These are phyloP conservation scores for Sitta europaea DNA, from an alignment of 2,113 vertebrate genomes.

Conservation along the genomic window DNA sequence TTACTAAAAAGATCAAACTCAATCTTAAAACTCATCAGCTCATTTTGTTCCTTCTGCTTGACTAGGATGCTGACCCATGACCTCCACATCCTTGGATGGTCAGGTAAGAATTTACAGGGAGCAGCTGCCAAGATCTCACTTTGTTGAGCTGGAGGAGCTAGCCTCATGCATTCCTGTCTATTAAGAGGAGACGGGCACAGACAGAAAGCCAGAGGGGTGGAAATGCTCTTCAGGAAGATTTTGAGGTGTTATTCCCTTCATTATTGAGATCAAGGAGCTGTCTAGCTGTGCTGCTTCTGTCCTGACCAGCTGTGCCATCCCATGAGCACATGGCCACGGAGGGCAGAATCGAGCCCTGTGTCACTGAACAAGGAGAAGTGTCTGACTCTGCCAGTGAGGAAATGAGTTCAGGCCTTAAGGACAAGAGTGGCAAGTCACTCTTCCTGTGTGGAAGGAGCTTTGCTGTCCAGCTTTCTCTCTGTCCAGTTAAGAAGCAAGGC, in stretches of 20 bases:
- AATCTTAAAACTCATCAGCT: not conserved
- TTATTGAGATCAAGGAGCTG: not conserved
- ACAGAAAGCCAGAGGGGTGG: not conserved
- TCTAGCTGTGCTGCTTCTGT: not conserved
- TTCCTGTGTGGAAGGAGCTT: not conserved
- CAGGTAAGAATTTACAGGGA: not conserved
- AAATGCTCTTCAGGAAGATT: not conserved
- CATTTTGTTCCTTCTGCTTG: not conserved
- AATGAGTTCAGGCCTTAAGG: not conserved
- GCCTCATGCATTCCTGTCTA: not conserved
- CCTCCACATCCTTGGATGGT: not conserved
- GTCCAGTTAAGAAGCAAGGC: not conserved
- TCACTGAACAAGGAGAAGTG: rapidly evolving
- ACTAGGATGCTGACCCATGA: not conserved
- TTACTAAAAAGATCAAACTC: not conserved
- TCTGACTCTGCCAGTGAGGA: not conserved
- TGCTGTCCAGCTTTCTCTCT: not conserved
- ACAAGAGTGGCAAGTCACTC: not conserved
- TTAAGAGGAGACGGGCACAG: not conserved
- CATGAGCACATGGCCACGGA: rapidly evolving
- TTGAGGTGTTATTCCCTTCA: not conserved
- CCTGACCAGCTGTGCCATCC: not conserved
- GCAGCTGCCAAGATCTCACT: not conserved
- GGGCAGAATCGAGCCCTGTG: not conserved
- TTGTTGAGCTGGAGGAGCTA: not conserved